These are phyloP conservation scores for Cephus spinipes DNA, from an alignment of 2,888 invertebrate species.

Conservation along the genomic window DNA sequence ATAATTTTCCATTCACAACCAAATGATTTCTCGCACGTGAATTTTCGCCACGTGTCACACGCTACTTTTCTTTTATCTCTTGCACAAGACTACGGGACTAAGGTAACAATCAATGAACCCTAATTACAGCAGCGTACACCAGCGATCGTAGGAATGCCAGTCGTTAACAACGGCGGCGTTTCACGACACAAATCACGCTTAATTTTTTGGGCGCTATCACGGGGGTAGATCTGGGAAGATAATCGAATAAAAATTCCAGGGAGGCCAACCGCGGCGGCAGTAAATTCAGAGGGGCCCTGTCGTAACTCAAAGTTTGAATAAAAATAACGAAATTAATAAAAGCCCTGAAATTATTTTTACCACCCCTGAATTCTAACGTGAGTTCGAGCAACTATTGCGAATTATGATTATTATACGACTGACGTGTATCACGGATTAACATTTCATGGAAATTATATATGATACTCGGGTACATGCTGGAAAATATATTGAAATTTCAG, in stretches of 20 bases:
- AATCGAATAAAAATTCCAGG: constrained; percentile 8
- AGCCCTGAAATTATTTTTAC: neutral
- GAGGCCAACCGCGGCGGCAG: neutral
- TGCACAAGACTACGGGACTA: neutral
- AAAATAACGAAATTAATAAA: constrained; percentile 8
- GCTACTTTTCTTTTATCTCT: neutral
- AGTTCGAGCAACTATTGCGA: neutral
- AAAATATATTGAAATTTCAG: neutral
- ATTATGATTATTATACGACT: neutral
- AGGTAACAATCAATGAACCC: neutral
- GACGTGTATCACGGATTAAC: neutral
- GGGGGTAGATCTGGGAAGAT: constrained; percentile 5
- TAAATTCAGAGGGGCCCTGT: neutral
- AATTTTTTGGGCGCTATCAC: constrained; percentile 5
- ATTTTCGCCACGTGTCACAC: neutral
- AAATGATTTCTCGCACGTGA: neutral
- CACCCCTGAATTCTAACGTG: neutral
- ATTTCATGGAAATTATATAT: neutral
- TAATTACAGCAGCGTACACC: neutral
- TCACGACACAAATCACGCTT: constrained; percentile 8
- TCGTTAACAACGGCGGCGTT: constrained; percentile 5
- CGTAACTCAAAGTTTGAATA: constrained; percentile 7
- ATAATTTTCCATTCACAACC: neutral
- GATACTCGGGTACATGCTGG: neutral
- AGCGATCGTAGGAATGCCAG: neutral